Evolutionary conservation across 37 sponge, comb jelly and placozoan genomes (phyloP).

Genomic region (Haliclona indistincta): DNA sequence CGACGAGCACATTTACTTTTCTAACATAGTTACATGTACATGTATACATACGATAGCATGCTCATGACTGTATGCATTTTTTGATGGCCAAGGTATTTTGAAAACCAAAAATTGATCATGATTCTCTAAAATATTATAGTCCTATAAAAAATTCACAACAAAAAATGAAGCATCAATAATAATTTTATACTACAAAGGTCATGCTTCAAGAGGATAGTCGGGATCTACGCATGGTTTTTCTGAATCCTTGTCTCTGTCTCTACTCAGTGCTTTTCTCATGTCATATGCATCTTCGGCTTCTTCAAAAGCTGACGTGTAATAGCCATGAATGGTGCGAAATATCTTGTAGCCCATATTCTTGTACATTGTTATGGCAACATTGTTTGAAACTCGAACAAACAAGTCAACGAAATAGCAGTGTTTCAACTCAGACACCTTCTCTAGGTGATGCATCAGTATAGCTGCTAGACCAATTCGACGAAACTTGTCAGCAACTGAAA

Average conservation of each 20-base stretch:
- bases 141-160: not conserved
- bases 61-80: too few species aligned
- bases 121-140: not conserved
- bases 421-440: constrained; percentile 85
- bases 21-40: constrained; percentile 1
- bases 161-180: not conserved
- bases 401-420: constrained; percentile 95
- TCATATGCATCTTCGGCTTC: constrained; percentile 93
- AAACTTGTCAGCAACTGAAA: constrained; percentile 86
- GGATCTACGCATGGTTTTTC: constrained; percentile 68
- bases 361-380: constrained; percentile 91
- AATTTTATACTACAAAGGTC: not conserved
- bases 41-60: not conserved
- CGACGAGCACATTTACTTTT: not conserved
- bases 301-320: constrained; percentile 80
- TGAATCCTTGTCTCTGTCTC: constrained; percentile 71
- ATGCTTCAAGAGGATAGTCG: constrained; percentile 38
- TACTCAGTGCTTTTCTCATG: constrained; percentile 84
- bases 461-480: constrained; percentile 90
- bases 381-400: constrained; percentile 93
- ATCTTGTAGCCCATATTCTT: constrained; percentile 88
- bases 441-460: constrained; percentile 84
- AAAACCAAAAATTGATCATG: not conserved
- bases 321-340: constrained; percentile 77
- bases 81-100: too few species aligned